Evolutionary conservation across 2,888 invertebrate genomes (phyloP).

Genomic region (Linnaemya vulpina): DNA sequence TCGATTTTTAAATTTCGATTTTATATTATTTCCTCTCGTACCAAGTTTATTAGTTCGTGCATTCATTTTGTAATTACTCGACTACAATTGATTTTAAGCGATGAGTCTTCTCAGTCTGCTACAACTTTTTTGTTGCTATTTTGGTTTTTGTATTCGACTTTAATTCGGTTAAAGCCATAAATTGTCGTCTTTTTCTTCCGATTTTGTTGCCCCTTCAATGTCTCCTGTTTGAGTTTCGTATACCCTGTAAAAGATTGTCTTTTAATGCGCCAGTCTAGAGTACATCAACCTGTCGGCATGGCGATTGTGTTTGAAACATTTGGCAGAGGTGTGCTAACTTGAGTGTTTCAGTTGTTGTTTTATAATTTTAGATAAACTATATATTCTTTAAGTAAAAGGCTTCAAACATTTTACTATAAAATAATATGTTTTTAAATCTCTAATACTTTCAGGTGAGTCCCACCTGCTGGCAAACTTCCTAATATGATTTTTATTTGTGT

Average conservation of each 20-base stretch:
- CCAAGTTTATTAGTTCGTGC: slow-evolving; percentile 82
- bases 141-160: background rate
- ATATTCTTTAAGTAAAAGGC: no score
- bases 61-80: slow-evolving; percentile 82
- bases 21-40: slow-evolving; percentile 41
- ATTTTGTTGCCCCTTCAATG: slow-evolving; percentile 29
- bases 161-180: slow-evolving; percentile 68
- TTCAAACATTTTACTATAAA: background rate
- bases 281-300: slow-evolving; percentile 53
- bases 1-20: slow-evolving; percentile 52
- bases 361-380: no score
- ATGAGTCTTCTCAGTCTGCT: slow-evolving; percentile 73
- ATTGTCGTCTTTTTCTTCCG: slow-evolving; percentile 54
- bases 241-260: slow-evolving; percentile 58
- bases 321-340: slow-evolving; percentile 42
- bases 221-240: slow-evolving; percentile 8
- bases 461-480: slow-evolving; percentile 30
- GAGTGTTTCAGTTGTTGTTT: background rate
- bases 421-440: background rate
- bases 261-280: slow-evolving; percentile 33
- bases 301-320: slow-evolving; percentile 39
- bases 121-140: slow-evolving; percentile 6
- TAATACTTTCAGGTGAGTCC: slow-evolving; percentile 3
- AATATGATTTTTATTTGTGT: slow-evolving; percentile 42
- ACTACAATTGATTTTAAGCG: slow-evolving; percentile 80